Percentiles rank a stretch among this genome's conserved stretches.
phyloP scores from a whole-genome alignment of 2,797 vertebrate species.

The Falco concolor region DNA sequence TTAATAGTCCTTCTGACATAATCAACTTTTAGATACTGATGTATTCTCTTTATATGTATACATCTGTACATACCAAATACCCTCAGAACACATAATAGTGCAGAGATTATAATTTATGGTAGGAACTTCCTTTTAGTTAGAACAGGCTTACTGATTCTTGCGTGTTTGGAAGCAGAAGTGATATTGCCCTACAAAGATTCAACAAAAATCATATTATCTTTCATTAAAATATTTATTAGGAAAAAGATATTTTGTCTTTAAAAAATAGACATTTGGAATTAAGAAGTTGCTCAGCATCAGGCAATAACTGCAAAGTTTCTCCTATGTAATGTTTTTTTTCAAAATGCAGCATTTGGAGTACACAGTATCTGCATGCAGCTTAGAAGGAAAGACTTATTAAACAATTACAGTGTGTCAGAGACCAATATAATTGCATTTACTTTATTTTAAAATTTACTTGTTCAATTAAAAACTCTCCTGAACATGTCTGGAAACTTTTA shows the following conservation, averaged over 20 bases:
- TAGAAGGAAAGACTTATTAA: not conserved
- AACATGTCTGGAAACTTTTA: not conserved
- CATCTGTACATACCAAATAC: not conserved
- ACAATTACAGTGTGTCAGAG: not conserved
- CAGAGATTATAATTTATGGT: not conserved
- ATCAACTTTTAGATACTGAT: not conserved
- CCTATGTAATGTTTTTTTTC: not conserved
- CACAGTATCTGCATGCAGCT: not conserved
- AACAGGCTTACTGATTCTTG: not conserved
- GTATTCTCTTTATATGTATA: not conserved
- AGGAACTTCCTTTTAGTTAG: not conserved
- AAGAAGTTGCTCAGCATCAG: not conserved
- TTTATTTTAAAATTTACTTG: constrained; percentile 22
- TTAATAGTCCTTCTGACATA: not conserved
- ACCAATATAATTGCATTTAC: not conserved
- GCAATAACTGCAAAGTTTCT: not conserved
- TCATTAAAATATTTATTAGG: not conserved
- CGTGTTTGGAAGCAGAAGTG: fast-evolving
- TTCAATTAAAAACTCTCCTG: constrained; percentile 56
- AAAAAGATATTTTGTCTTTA: not conserved
- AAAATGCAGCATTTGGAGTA: not conserved
- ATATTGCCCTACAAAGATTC: not conserved
- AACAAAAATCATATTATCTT: not conserved
- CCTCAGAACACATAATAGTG: not conserved
- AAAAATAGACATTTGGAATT: not conserved